Evolutionary conservation across 2,888 invertebrate species (phyloP), one percentile per base, ranked within the genome.

Genomic region (Apoda limacodes): DNA sequence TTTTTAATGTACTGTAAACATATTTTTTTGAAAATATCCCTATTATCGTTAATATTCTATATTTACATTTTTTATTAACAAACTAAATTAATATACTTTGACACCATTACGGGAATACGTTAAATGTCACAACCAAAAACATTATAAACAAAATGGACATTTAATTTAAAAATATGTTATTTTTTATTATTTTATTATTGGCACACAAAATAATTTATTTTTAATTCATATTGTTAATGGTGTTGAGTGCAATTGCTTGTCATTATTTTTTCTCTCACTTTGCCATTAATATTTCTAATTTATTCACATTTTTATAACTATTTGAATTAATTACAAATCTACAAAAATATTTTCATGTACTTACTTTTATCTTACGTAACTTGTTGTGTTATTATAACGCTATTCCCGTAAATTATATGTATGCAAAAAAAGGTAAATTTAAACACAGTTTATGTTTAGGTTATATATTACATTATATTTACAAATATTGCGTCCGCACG

Each of bases 31-130:
- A 61, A 68, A 62, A 55, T 63, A 65, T 60, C 48, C 58, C 48
- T 54, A 46, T 50, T 54, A 30, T 43, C 22, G 13, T 4, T 55
- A 60, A 52, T 49, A 48, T 55, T 48, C 54, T n/a, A n/a, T 75
- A 75, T 75, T 70, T 75, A 76, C 78, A 78, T 60, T 62, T 70
- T 74, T 76, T 76, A 76, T 71, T 76, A 75, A 76, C 75, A 70
- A 74, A 78, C 76, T 76, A 76, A 75, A 75, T 72, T 70, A 17
- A 17, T 17, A 17, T 17, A 17, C 5, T 56, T 51, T 63, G 63
- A 59, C 67, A 68, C 61, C 55, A 42, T 64, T 63, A 67, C 63
- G 65, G 60, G 59, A 62, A 56, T 48, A 46, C 54, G 48, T 51
- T 49, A 42, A 25, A 50, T 42, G 48, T 43, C 45, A 52, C 46